Percentiles rank a stretch among this genome's conserved stretches.
phyloP scores from a whole-genome alignment of 2,113 vertebrate species.

The Malurus elegans region DNA sequence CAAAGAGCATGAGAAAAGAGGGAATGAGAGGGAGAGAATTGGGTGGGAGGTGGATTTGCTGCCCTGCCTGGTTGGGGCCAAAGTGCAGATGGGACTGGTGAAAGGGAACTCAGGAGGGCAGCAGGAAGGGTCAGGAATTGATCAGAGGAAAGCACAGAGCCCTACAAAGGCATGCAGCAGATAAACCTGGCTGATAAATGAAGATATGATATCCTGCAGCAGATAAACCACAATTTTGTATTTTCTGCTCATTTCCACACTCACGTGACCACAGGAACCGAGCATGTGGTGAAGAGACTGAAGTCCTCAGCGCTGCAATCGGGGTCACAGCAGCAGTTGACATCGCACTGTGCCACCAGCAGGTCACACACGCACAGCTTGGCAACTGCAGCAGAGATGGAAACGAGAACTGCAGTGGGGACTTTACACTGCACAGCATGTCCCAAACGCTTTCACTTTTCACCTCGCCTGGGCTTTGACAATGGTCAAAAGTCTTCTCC shows the following conservation, averaged over 20 bases:
- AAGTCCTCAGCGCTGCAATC: conserved; percentile 74
- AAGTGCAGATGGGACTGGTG: background rate
- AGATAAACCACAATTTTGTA: rapidly evolving
- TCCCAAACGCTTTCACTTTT: background rate
- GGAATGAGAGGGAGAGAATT: background rate
- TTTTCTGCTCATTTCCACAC: background rate
- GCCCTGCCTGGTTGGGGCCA: background rate
- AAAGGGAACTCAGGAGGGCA: background rate
- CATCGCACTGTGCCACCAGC: conserved; percentile 74
- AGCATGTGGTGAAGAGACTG: conserved; percentile 79
- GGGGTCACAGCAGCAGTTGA: conserved; percentile 85
- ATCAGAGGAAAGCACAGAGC: background rate
- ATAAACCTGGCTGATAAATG: too few relatives aligned
- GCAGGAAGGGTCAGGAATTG: background rate
- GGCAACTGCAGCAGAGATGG: conserved; percentile 61
- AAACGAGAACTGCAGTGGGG: background rate
- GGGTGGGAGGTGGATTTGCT: background rate
- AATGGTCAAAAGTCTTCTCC: background rate
- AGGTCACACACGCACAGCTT: conserved; percentile 80
- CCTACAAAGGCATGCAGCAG: background rate
- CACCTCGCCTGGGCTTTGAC: background rate
- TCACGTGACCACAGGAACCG: conserved; percentile 77
- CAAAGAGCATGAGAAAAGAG: background rate
- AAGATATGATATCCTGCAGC: background rate
- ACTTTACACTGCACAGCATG: background rate